A percentile compares a stretch with the other conserved stretches of the same genome.
Conservation (phyloP, 2,888 invertebrate genomes). For the Apamea epomidion region DNA sequence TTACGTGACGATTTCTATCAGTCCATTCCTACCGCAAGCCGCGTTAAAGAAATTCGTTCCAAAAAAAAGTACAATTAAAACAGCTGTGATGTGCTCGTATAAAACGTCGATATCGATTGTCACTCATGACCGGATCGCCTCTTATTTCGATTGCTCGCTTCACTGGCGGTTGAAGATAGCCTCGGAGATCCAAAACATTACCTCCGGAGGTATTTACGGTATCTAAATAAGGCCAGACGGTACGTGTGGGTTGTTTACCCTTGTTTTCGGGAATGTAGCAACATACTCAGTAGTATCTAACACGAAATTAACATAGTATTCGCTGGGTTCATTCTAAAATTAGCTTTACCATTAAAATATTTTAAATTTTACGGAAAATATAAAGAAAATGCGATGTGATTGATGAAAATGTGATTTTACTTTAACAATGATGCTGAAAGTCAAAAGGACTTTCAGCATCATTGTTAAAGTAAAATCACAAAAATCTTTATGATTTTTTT, state of each 20-base stretch:
- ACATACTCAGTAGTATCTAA: neutral
- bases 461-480: neutral
- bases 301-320: neutral
- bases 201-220: slow-evolving; percentile 13
- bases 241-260: slow-evolving; percentile 8
- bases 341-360: neutral
- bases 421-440: too few relatives aligned
- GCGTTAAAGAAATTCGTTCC: neutral
- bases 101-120: slow-evolving; percentile 12
- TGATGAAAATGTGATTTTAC: too few relatives aligned
- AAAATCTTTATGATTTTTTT: neutral
- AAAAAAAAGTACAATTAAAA: neutral
- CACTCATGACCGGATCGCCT: slow-evolving; percentile 8
- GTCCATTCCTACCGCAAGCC: neutral
- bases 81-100: neutral
- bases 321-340: neutral
- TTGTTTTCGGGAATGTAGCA: neutral
- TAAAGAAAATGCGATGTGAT: neutral
- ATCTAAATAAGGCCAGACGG: slow-evolving; percentile 12
- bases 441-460: neutral
- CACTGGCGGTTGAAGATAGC: slow-evolving; percentile 30
- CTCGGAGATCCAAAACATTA: slow-evolving; percentile 37
- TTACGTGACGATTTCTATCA: neutral
- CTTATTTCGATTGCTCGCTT: slow-evolving; percentile 26
- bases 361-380: neutral